These are phyloP conservation scores for Semotilus atromaculatus DNA, from an alignment of 2,797 vertebrate genomes.

Conservation along the genomic window DNA sequence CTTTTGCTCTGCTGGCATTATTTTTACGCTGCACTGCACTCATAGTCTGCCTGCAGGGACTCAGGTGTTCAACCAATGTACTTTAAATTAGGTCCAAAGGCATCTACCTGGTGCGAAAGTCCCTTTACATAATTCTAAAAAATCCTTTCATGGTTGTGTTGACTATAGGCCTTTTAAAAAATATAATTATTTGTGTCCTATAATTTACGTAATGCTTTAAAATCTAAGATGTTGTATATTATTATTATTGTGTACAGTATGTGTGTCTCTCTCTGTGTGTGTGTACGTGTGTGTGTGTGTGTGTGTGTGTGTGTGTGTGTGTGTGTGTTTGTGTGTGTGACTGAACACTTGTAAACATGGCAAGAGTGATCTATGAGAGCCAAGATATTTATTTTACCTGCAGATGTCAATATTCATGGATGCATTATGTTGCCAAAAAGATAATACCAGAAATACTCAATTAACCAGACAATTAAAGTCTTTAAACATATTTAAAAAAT, in stretches of 20 bases:
- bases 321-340: background rate
- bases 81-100: slow-evolving; percentile 9
- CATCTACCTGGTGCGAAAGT: background rate
- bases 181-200: background rate
- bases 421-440: background rate
- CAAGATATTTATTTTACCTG: too few species aligned
- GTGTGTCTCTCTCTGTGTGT: too few species aligned
- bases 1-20: background rate
- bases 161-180: background rate
- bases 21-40: background rate
- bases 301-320: too few species aligned
- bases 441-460: background rate
- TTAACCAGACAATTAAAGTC: too few species aligned
- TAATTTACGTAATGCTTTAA: background rate
- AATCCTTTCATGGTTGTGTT: background rate
- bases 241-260: too few species aligned
- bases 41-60: background rate
- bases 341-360: background rate
- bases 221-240: background rate
- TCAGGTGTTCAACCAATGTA: background rate
- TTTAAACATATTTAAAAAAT: too few species aligned
- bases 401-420: background rate
- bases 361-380: background rate
- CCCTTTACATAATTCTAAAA: background rate
- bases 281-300: too few species aligned